Base-by-base conservation (phyloP, 92 coral and sea anemone species). In the Epizoanthus illoricatus region DNA sequence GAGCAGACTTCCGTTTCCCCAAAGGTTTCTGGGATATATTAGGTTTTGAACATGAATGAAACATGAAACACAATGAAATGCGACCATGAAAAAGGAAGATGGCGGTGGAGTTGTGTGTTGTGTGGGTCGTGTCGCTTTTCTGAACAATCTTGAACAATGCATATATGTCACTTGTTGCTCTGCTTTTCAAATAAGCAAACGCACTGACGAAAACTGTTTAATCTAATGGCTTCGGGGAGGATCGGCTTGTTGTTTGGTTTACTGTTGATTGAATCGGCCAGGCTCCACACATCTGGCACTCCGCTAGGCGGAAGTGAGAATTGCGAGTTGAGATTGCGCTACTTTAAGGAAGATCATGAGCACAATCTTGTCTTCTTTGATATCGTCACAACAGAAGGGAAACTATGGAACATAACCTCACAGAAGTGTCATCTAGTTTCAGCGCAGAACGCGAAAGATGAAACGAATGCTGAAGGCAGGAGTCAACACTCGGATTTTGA, bases 301-400 rank as follows among this genome's bases (percentile, higher is more conserved):
- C 81, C 81, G 21, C 19, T 42, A 60, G 81, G 81, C 81, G 81
- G 81, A 76, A 76, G 81, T 76, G 69, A 47, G 17, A 42, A 19
- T 5, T 76, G 81, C 15, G 70, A 76, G 69, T 19, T 76, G 47
- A 61, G 57, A 17, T 62, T 76, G 69, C 70, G 65, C 42, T 76
- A 60, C 59, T 76, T 23, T 10, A 52, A 62, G 16, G 69, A 76
- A 36, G 70, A 76, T 41, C 24, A 15, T 19, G 69, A 61, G 2
- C 81, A 40, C 17, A 64, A 76, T 11, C 19, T 60, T 61, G 21
- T 60, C 69, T 76, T 59, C 24, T 76, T 76, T 61, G 81, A 76
- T 56, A 41, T 76, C 45, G 65, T 76, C 23, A 76, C 81, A 60
- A 42, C 19, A 43, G 59, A 62, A 60, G 69, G 81, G 56, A 59